Conservation (phyloP, 92 coral and sea anemone species). For the Ricordea florida region DNA sequence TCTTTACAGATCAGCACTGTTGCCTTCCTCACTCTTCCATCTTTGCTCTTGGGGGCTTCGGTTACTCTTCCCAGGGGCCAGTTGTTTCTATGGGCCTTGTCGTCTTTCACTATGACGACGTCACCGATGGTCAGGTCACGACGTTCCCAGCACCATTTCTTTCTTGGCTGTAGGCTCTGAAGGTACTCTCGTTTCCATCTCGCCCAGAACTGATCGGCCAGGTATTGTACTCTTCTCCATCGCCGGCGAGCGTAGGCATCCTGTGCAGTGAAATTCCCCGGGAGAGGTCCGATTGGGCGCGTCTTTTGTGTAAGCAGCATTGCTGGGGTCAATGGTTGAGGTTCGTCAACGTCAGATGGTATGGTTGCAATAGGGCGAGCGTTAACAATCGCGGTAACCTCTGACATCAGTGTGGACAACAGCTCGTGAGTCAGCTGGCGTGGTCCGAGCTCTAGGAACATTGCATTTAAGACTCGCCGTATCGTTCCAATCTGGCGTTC, state of each 20-base stretch:
- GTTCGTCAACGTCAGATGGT: background rate
- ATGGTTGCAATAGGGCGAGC: constrained; percentile 10
- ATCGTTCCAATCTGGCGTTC: background rate
- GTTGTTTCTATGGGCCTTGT: constrained; percentile 13
- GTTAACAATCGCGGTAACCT: constrained; percentile 1
- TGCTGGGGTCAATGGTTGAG: background rate
- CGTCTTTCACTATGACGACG: constrained; percentile 25
- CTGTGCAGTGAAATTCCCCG: background rate
- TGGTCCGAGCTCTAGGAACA: background rate
- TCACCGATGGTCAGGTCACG: constrained; percentile 19
- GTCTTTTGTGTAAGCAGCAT: background rate
- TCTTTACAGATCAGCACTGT: background rate
- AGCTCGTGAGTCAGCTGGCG: constrained; percentile 18
- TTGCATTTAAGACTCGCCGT: background rate
- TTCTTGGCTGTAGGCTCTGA: background rate
- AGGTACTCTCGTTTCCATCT: constrained; percentile 27
- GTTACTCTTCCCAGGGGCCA: constrained; percentile 30
- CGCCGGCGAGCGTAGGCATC: constrained; percentile 4
- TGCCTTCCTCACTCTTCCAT: constrained; percentile 25
- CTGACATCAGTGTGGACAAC: constrained; percentile 9
- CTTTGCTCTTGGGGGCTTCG: constrained; percentile 6
- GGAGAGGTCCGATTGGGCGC: background rate
- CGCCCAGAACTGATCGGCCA: constrained; percentile 6
- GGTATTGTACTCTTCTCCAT: constrained; percentile 4
- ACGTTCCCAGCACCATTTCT: background rate